phyloP scores from a whole-genome alignment of 2,113 vertebrate genomes.

The Dasyprocta punctata region DNA sequence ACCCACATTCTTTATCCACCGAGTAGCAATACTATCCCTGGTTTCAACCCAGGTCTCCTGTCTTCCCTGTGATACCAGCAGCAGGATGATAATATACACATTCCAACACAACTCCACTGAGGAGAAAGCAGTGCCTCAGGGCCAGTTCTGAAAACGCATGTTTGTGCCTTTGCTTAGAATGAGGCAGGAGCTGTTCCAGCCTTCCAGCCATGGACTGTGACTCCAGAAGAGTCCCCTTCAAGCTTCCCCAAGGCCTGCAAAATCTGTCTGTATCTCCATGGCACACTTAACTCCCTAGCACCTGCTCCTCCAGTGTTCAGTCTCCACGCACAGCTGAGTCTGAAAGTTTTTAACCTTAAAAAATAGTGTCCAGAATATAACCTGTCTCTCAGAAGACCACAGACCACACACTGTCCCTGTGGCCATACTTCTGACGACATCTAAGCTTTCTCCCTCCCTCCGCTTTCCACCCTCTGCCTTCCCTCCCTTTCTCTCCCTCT shows the following conservation, averaged over 20 bases:
- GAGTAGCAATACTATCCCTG: neutral
- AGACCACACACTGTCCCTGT: neutral
- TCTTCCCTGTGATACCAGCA: neutral
- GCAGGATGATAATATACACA: neutral
- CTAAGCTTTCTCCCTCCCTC: too few relatives aligned
- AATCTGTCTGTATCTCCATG: too few relatives aligned
- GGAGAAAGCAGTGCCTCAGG: neutral
- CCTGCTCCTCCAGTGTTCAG: neutral
- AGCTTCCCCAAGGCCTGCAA: neutral
- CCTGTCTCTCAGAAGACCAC: neutral
- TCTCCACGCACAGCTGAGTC: neutral
- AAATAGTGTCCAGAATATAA: neutral
- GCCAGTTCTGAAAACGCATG: fast-evolving
- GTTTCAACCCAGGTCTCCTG: neutral
- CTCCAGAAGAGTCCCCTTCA: neutral
- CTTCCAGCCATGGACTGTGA: neutral
- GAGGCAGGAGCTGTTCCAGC: neutral
- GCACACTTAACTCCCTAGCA: neutral
- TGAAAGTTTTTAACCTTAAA: neutral
- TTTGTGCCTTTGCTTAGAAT: neutral
- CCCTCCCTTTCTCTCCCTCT: neutral
- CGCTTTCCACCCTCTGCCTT: fast-evolving
- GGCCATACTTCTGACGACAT: neutral
- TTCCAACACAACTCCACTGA: neutral
- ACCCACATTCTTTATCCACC: neutral